Conservation (phyloP, 37 sponge, comb jelly and placozoan genomes). For the Spongia lamella region DNA sequence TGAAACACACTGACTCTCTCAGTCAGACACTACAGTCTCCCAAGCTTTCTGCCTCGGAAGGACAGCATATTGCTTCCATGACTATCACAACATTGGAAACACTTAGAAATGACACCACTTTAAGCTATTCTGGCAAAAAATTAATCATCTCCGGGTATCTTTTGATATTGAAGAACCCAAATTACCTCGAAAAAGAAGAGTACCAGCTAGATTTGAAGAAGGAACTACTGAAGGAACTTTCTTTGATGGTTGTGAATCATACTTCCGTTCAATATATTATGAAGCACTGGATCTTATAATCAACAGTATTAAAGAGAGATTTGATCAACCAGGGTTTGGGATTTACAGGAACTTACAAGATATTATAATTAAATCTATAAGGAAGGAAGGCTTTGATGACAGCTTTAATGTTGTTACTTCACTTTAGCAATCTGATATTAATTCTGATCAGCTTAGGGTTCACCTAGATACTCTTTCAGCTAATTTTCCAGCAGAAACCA, state of each 20-base stretch:
- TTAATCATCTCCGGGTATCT: constrained; percentile 40
- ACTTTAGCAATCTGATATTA: constrained; percentile 42
- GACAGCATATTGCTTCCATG: constrained; percentile 71
- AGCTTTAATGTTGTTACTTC: constrained; percentile 39
- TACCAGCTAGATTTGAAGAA: constrained; percentile 56
- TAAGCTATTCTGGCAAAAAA: constrained; percentile 68
- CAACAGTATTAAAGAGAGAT: constrained; percentile 46
- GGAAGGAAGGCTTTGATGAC: constrained; percentile 27
- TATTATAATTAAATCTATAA: constrained; percentile 52
- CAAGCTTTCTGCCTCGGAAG: constrained; percentile 69
- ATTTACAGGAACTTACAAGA: constrained; percentile 61
- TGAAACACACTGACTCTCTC: constrained; percentile 75
- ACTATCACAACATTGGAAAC: constrained; percentile 62
- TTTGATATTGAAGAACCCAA: constrained; percentile 62
- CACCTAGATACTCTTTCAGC: constrained; percentile 24
- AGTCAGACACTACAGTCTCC: constrained; percentile 70
- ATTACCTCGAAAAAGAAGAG: constrained; percentile 57
- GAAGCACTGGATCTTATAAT: constrained; percentile 66
- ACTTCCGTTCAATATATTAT: constrained; percentile 48
- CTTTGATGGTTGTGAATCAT: constrained; percentile 31
- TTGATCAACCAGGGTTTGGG: constrained; percentile 67
- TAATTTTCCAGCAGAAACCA: too few species aligned
- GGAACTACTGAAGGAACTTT: constrained; percentile 45
- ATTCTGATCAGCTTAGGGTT: constrained; percentile 45
- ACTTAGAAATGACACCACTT: constrained; percentile 46